Evolutionary conservation across 2,113 vertebrate genomes (phyloP).

Genomic region (Anarrhichthys ocellatus): DNA sequence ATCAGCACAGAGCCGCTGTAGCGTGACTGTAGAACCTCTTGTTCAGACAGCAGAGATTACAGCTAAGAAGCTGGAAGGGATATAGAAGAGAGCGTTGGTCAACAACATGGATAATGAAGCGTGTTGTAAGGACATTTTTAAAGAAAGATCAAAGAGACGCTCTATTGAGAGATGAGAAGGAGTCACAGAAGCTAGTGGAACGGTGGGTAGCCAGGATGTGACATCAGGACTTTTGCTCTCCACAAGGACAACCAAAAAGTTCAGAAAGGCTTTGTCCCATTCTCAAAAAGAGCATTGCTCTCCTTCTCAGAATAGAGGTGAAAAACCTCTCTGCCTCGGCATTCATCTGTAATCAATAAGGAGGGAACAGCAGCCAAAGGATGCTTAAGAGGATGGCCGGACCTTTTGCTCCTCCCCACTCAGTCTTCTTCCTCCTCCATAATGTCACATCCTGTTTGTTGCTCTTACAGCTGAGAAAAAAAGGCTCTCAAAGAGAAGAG

Average conservation of each 20-base stretch:
- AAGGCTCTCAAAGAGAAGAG: conserved; percentile 31
- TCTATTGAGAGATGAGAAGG: not conserved
- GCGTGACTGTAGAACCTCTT: not conserved
- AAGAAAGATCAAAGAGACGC: not conserved
- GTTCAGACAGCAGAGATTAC: not conserved
- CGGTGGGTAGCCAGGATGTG: not conserved
- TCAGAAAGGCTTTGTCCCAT: conserved; percentile 20
- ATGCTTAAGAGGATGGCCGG: conserved; percentile 17
- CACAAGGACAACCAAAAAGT: conserved; percentile 17
- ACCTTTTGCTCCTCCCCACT: conserved; percentile 23
- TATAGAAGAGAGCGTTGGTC: not conserved
- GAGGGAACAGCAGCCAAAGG: conserved; percentile 27
- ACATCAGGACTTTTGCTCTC: conserved; percentile 1
- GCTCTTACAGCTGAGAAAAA: conserved; percentile 16
- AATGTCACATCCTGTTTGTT: conserved; percentile 65
- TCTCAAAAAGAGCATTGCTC: conserved; percentile 27
- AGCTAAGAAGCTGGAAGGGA: not conserved
- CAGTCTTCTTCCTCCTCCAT: conserved; percentile 11
- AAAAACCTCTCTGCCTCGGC: conserved; percentile 36
- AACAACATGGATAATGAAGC: not conserved
- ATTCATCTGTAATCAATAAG: conserved; percentile 49
- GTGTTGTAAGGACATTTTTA: not conserved
- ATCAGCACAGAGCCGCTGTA: not conserved
- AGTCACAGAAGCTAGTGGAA: not conserved
- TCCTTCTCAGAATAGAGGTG: conserved; percentile 38